Evolutionary conservation across 2,797 vertebrate species (phyloP).

Genomic region (Clamator glandarius): DNA sequence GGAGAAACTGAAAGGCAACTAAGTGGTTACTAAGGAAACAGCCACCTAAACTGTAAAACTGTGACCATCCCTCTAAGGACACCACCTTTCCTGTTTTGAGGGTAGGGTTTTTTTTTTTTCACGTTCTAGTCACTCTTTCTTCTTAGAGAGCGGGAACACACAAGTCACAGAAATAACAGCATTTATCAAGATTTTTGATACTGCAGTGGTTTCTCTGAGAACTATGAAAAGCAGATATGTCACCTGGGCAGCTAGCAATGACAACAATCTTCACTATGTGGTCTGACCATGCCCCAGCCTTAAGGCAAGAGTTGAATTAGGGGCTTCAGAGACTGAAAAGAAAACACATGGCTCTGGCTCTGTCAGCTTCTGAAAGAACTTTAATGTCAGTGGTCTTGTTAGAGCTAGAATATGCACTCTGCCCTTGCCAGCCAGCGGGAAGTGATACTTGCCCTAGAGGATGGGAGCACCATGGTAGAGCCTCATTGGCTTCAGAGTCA

Average conservation of each 20-base stretch:
- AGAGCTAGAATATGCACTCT: neutral
- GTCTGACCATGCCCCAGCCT: neutral
- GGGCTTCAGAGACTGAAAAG: neutral
- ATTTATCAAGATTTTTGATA: constrained; percentile 19
- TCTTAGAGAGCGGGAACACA: neutral
- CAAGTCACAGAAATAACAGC: neutral
- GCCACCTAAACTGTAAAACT: constrained; percentile 43
- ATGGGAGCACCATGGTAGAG: neutral
- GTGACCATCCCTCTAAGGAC: constrained; percentile 17
- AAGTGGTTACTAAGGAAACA: constrained; percentile 60
- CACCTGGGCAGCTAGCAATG: neutral
- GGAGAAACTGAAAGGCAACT: constrained; percentile 47
- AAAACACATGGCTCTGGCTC: neutral
- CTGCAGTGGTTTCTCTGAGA: neutral
- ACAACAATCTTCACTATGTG: neutral
- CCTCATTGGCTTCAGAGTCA: neutral
- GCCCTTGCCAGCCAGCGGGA: neutral
- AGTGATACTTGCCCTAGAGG: neutral
- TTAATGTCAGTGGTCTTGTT: neutral
- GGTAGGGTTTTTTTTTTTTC: neutral
- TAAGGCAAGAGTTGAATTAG: neutral
- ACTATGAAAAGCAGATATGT: neutral
- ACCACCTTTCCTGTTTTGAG: constrained; percentile 78
- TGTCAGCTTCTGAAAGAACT: neutral
- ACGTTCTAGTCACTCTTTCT: neutral